These are phyloP conservation scores for Dreissena polymorpha DNA, from an alignment of 1,140 invertebrate genomes.

Conservation along the genomic window DNA sequence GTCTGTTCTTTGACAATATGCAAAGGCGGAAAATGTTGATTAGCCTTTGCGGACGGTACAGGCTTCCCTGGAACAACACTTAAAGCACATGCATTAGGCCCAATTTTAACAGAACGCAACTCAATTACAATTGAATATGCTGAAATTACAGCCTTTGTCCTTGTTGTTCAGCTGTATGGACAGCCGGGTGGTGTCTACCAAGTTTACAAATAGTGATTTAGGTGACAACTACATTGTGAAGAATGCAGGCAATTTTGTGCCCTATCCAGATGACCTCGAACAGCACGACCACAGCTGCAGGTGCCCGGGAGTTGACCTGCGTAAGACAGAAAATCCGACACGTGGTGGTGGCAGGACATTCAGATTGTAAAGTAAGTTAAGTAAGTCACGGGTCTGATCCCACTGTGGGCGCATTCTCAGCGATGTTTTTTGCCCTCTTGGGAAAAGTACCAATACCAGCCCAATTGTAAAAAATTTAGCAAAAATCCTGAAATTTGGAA, in stretches of 20 bases:
- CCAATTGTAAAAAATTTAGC: too few relatives aligned
- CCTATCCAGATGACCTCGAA: conserved; percentile 64
- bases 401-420: too few relatives aligned
- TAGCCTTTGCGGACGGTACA: not conserved
- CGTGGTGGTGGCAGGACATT: conserved; percentile 97
- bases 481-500: too few relatives aligned
- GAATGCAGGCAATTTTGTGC: conserved; percentile 88
- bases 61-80: too few relatives aligned
- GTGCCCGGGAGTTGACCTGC: conserved; percentile 95
- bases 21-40: too few relatives aligned
- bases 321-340: conserved; percentile 95
- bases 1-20: too few relatives aligned
- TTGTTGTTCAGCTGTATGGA: conserved; percentile 99
- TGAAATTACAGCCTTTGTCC: conserved; percentile 89
- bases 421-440: too few relatives aligned
- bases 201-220: conserved; percentile 96
- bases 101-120: not conserved
- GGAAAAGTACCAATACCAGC: too few relatives aligned
- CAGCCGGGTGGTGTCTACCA: conserved; percentile 96
- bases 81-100: not conserved
- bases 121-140: not conserved
- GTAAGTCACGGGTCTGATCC: too few relatives aligned
- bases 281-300: conserved; percentile 90
- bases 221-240: conserved; percentile 98
- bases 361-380: conserved; percentile 91